Conservation (phyloP, 2,797 vertebrate genomes). For the Botia almorhae region DNA sequence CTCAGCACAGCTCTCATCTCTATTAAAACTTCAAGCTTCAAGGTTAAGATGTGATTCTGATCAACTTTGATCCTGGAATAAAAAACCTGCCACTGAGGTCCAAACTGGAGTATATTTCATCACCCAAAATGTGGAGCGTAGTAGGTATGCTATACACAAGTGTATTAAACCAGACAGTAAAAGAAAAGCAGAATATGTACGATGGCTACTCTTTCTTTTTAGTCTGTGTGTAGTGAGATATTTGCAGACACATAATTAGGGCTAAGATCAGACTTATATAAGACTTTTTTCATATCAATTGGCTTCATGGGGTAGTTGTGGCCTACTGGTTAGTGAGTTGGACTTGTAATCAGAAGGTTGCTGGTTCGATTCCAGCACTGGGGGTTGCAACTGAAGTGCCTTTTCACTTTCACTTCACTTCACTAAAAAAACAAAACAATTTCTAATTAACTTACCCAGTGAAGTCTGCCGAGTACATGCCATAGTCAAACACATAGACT, state of each 20-base stretch:
- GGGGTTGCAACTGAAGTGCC: too few species aligned
- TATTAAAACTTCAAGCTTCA: not conserved
- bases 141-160: not conserved
- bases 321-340: too few species aligned
- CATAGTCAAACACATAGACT: constrained; percentile 98
- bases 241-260: not conserved
- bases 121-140: too few species aligned
- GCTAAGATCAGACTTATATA: not conserved
- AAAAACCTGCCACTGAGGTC: not conserved
- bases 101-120: not conserved
- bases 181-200: not conserved
- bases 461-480: constrained; percentile 98
- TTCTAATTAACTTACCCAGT: constrained; percentile 87
- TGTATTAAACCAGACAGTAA: not conserved
- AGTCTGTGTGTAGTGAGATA: not conserved
- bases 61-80: not conserved
- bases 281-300: not conserved
- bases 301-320: too few species aligned
- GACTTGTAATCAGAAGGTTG: too few species aligned
- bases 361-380: too few species aligned
- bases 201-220: constrained; percentile 5
- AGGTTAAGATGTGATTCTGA: not conserved
- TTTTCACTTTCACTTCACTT: too few species aligned
- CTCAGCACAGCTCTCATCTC: not conserved
- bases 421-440: not conserved